These are phyloP conservation scores for Drosophila niveifrons DNA, from an alignment of 2,888 invertebrate genomes.

Conservation along the genomic window DNA sequence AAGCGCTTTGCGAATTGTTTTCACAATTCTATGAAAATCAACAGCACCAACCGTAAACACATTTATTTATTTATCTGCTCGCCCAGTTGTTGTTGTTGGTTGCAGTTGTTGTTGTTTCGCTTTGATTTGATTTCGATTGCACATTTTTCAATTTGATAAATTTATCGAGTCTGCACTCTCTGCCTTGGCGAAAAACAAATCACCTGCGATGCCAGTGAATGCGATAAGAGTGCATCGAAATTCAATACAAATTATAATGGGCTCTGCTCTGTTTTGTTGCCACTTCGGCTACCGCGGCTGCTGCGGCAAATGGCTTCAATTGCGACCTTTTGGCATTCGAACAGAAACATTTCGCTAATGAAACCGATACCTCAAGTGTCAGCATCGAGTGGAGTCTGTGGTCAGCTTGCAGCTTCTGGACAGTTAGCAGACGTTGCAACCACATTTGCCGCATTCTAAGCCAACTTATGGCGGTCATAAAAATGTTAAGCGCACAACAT, in stretches of 20 bases:
- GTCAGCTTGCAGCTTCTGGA: conserved; percentile 34
- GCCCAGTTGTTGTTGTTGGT: conserved; percentile 5
- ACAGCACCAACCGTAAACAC: conserved; percentile 41
- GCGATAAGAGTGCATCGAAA: conserved; percentile 64
- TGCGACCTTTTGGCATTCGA: conserved; percentile 80
- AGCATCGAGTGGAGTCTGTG: conserved; percentile 39
- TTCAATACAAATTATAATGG: conserved; percentile 75
- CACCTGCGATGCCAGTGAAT: conserved; percentile 51
- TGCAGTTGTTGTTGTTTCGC: conserved; percentile 22
- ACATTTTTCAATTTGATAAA: conserved; percentile 78
- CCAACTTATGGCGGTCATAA: conserved; percentile 71
- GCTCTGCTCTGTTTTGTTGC: conserved; percentile 25
- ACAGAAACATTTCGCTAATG: conserved; percentile 80
- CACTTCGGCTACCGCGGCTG: conserved; percentile 28
- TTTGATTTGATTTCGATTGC: conserved; percentile 78
- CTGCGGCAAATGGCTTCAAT: conserved; percentile 77
- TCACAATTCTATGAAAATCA: conserved; percentile 65
- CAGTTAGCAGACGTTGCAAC: conserved; percentile 30
- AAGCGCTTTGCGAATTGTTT: conserved; percentile 71
- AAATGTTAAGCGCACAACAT: conserved; percentile 77
- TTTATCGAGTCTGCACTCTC: conserved; percentile 63
- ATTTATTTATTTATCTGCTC: conserved; percentile 37
- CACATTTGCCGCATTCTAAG: conserved; percentile 65
- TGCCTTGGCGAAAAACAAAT: conserved; percentile 60
- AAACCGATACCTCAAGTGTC: conserved; percentile 79